Base-by-base conservation (phyloP, 2,113 vertebrate genomes). In the Danionella cerebrum region DNA sequence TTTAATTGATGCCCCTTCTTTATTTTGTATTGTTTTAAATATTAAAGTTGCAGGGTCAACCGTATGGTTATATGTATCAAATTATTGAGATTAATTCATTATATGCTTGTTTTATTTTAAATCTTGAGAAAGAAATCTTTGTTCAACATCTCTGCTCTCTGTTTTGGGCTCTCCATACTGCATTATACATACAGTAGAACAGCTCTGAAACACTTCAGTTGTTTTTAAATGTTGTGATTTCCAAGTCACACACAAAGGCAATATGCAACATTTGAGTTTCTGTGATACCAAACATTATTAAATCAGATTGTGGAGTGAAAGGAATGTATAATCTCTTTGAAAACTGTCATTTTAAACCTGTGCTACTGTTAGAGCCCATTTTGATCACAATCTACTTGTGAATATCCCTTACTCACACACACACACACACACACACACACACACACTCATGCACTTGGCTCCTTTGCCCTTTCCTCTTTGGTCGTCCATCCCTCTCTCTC, bases 311-410 rank as follows among this genome's bases (percentile, higher is more conserved):
- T 55, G 68, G 57, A 63, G 19, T 35, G 45, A 74, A 70, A 66
- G 69, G 67, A 67, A 50, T 62, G 70, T 70, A 67, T 70, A 67
- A 75, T 67, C 66, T 59, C 68, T 67, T 36, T 18, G n/a, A 64
- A 78, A 65, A 57, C 69, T 69, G 76, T 74, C 72, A 70, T 72
- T 69, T 78, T 78, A 78, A 78, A 78, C 66, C 70, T 27, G 55
- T 60, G 69, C 69, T 63, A 69, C 76, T 75, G 63, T 59, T 51
- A 71, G 35, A 60, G 64, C 50, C 62, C 36, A 67, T 65, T 50
- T 45, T 60, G 66, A 69, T 75, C 51, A 22, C 33, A 71, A 75
- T 70, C 76, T 66, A 21, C 60, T 53, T 8, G 41, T 63, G 73
- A 67, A 71, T 75, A 75, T 75, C 68, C 50, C 60, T 75, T 75